phyloP scores from a whole-genome alignment of 2,113 vertebrate genomes.

The Pachycephala philippinensis region DNA sequence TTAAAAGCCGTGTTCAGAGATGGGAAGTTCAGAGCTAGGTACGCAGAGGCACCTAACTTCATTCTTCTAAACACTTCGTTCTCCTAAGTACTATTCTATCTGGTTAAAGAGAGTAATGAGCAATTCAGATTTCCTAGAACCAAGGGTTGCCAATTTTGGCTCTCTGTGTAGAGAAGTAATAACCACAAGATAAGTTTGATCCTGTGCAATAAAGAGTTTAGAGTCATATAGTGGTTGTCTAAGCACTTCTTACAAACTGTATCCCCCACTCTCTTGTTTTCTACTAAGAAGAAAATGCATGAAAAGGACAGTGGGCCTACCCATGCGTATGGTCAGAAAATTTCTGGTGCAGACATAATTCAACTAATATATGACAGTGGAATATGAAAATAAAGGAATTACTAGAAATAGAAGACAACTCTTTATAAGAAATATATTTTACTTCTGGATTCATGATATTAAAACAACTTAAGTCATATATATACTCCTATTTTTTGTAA shows the following conservation, averaged over 20 bases:
- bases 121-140: neutral
- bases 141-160: neutral
- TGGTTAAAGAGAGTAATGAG: neutral
- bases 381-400: neutral
- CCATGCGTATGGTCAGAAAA: neutral
- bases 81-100: neutral
- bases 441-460: neutral
- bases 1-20: neutral
- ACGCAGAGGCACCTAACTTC: neutral
- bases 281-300: neutral
- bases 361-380: neutral
- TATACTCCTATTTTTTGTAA: neutral
- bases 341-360: neutral
- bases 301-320: neutral
- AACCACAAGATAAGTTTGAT: neutral
- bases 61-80: neutral
- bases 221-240: neutral
- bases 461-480: neutral
- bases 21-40: neutral
- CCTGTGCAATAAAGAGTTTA: neutral
- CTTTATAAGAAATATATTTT: neutral
- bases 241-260: neutral
- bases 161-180: neutral
- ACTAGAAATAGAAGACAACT: neutral
- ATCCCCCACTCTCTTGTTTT: neutral